These are phyloP conservation scores for Papilio protenor DNA, from an alignment of 2,888 invertebrate genomes.

Conservation along the genomic window DNA sequence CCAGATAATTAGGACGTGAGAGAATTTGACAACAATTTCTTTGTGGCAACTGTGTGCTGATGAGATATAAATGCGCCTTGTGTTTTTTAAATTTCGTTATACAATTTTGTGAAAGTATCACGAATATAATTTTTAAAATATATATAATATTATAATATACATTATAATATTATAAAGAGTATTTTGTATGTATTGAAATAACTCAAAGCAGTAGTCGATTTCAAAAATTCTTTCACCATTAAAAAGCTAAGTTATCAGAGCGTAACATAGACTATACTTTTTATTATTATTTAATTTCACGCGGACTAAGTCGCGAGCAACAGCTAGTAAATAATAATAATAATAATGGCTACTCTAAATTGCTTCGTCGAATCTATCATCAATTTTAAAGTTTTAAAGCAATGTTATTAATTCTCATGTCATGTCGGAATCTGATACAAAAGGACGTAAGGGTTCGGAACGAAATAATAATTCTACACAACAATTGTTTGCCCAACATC, in stretches of 20 bases:
- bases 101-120: constrained; percentile 44
- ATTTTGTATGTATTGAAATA: no score
- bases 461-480: constrained; percentile 28
- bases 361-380: background rate
- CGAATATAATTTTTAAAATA: background rate
- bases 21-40: constrained; percentile 67
- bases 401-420: constrained; percentile 1
- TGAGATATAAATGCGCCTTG: constrained; percentile 69
- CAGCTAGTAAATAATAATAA: background rate
- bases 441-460: constrained; percentile 22
- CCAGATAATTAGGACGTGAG: constrained; percentile 68
- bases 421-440: constrained; percentile 6
- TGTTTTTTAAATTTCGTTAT: constrained; percentile 69
- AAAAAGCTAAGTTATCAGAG: no score
- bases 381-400: background rate
- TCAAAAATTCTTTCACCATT: no score
- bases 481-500: constrained; percentile 24
- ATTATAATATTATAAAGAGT: background rate
- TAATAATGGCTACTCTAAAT: background rate
- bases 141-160: no score
- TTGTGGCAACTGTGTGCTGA: constrained; percentile 74
- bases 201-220: no score
- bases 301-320: no score
- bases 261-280: no score
- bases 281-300: no score